These are phyloP conservation scores for Theonella swinhoei DNA, from an alignment of 37 sponge, comb jelly and placozoan species.

Conservation along the genomic window DNA sequence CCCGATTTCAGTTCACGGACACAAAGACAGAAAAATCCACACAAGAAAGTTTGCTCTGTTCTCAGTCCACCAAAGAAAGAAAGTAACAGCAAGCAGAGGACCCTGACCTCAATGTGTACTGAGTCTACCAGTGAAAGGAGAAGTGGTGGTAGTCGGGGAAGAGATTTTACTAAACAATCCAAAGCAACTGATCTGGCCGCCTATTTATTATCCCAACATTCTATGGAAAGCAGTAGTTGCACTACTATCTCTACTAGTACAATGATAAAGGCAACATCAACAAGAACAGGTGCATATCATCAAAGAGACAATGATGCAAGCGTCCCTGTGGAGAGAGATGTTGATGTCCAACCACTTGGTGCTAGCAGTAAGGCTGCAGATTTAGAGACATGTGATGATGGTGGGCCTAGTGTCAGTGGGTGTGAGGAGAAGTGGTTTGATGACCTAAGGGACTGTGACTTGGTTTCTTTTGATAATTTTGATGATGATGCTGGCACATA, in stretches of 20 bases:
- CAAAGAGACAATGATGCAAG: too few relatives aligned
- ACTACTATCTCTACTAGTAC: too few relatives aligned
- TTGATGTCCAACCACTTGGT: too few relatives aligned
- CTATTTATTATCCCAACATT: not conserved
- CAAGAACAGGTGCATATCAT: not conserved
- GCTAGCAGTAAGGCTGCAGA: not conserved
- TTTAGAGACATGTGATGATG: not conserved
- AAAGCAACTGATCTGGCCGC: not conserved
- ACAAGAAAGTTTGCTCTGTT: too few relatives aligned
- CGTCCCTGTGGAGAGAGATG: too few relatives aligned
- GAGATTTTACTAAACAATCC: not conserved
- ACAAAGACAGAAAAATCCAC: not conserved
- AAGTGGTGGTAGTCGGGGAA: too few relatives aligned
- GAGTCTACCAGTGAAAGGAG: not conserved
- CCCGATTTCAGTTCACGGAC: not conserved
- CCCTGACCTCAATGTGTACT: too few relatives aligned
- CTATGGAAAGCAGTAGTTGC: too few relatives aligned
- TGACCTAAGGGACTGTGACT: not conserved
- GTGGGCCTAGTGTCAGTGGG: not conserved
- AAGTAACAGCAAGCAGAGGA: too few relatives aligned
- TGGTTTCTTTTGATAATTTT: not conserved
- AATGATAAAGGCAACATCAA: not conserved
- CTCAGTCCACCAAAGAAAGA: too few relatives aligned
- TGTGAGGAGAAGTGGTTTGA: too few relatives aligned
- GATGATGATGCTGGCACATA: not conserved